A percentile compares a stretch with the other conserved stretches of the same genome.
Conservation (phyloP, 2,888 invertebrate species). For the Polylopha cassiicola region DNA sequence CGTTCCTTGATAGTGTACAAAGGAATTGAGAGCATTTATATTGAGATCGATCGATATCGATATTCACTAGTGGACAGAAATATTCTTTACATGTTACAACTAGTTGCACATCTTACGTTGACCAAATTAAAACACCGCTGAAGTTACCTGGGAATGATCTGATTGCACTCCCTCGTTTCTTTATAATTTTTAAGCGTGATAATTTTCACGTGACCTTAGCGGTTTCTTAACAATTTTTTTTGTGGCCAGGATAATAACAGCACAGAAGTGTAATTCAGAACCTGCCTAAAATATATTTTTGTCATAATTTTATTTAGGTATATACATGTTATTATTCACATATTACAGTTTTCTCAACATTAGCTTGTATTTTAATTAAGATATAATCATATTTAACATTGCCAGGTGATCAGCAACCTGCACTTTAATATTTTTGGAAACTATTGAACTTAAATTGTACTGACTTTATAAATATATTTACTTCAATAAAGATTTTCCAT, state of each 20-base stretch:
- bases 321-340: constrained; percentile 78
- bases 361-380: constrained; percentile 80
- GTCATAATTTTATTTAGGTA: constrained; percentile 78
- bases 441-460: constrained; percentile 80
- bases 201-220: constrained; percentile 63
- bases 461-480: constrained; percentile 80
- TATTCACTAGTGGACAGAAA: constrained; percentile 50
- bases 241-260: constrained; percentile 74
- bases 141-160: constrained; percentile 62
- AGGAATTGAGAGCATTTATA: constrained; percentile 55
- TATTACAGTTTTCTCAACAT: constrained; percentile 79
- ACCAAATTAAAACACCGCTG: constrained; percentile 62
- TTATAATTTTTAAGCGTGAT: constrained; percentile 43
- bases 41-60: constrained; percentile 35
- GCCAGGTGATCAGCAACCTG: constrained; percentile 79
- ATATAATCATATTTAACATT: constrained; percentile 79
- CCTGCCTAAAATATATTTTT: constrained; percentile 79
- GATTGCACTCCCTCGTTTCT: constrained; percentile 46
- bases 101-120: constrained; percentile 74
- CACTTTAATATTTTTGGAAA: constrained; percentile 80
- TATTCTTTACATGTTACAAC: constrained; percentile 48
- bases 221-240: constrained; percentile 45
- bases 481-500: constrained; percentile 79
- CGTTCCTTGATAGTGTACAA: constrained; percentile 33
- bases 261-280: constrained; percentile 72